phyloP scores from a whole-genome alignment of 2,113 vertebrate genomes.

The Antechinus flavipes region DNA sequence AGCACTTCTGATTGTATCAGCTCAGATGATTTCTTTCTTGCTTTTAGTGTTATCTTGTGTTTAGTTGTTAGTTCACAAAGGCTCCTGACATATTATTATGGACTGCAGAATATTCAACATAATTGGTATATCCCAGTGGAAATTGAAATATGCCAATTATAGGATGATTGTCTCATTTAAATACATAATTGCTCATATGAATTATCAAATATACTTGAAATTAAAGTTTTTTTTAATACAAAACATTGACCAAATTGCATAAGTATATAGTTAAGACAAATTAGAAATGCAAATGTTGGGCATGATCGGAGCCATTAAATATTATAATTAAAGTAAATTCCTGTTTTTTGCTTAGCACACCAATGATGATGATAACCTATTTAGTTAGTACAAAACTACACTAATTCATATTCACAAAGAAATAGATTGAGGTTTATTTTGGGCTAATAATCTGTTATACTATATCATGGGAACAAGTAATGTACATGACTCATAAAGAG shows the following conservation, averaged over 20 bases:
- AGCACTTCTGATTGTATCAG: neutral
- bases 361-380: constrained; percentile 53
- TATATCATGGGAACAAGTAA: constrained; percentile 22
- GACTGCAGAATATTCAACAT: constrained; percentile 49
- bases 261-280: constrained; percentile 69
- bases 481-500: neutral
- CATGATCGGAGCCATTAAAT: constrained; percentile 9
- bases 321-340: constrained; percentile 35
- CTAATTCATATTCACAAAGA: constrained; percentile 2
- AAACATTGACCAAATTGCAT: constrained; percentile 65
- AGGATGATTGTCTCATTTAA: constrained; percentile 69
- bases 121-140: constrained; percentile 57
- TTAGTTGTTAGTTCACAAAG: constrained; percentile 56
- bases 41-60: neutral
- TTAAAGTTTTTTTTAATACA: constrained; percentile 56
- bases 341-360: constrained; percentile 23
- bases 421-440: constrained; percentile 16
- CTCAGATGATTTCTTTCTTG: constrained; percentile 8
- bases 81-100: constrained; percentile 36
- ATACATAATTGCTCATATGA: constrained; percentile 71
- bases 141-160: constrained; percentile 72
- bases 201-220: constrained; percentile 68
- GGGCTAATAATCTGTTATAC: neutral
- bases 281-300: constrained; percentile 64
- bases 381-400: constrained; percentile 24